Evolutionary conservation across 2,113 vertebrate species (phyloP), one percentile per base, ranked within the genome.

Genomic region (Pholis gunnellus): DNA sequence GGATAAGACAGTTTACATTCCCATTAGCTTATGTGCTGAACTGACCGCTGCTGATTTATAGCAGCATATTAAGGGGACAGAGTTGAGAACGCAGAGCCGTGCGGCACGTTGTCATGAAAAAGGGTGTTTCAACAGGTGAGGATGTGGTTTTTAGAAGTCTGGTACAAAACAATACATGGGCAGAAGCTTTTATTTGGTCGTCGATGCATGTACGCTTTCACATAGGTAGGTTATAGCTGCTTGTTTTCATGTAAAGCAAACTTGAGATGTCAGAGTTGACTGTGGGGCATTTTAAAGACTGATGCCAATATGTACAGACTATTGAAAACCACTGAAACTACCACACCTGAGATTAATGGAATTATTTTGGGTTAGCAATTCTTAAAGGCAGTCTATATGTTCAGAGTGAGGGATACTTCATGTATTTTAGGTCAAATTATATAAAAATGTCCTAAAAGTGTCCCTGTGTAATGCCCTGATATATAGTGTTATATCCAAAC

Each of bases 401-500:
- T 70, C 68, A 59, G 14, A 38, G 63, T 59, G 40, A 17, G 5
- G 1, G 29, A 48, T 27, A 76, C 34, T 18, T 4, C 0, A 25
- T 13, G n/a, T n/a, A 75, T 50, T 65, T 57, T 79, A 75, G 27
- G 50, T 85, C 68, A 80, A 22, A 20, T 31, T 20, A 38, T 46
- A 79, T 70, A 67, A 52, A 66, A 6, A 29, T 10, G 0, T 54
- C 61, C 1, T 18, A 11, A 50, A 50, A 2, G 9, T 54, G 42
- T 71, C 6, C 27, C 4, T 34, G 46, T 63, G 20, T 18, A 29
- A 9, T 65, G 3, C 56, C 52, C 29, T 36, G 14, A 14, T 59
- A 50, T 50, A 18, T 50, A 2, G 1, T 50, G 42, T 31, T 75
- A 14, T 52, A 66, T 29, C 7, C 48, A 74, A 9, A 29, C 20